These are phyloP conservation scores for Oryzias curvinotus DNA, from an alignment of 2,113 vertebrate genomes.

Conservation along the genomic window DNA sequence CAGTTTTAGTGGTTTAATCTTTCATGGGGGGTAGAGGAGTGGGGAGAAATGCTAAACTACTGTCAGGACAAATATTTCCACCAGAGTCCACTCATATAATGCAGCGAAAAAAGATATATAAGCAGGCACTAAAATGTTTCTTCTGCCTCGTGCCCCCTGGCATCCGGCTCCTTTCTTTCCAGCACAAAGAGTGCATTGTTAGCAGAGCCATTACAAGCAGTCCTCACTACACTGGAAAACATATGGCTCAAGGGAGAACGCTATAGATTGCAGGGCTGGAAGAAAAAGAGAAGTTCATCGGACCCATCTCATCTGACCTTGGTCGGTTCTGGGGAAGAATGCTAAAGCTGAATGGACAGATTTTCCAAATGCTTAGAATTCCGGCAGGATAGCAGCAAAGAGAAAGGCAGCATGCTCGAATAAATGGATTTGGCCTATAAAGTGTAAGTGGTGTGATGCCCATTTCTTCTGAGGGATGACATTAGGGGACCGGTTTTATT, in stretches of 20 bases:
- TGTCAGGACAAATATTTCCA: conserved; percentile 90
- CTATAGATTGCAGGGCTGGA: conserved; percentile 86
- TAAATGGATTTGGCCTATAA: conserved; percentile 92
- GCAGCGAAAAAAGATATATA: conserved; percentile 68
- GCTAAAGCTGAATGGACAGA: conserved; percentile 90
- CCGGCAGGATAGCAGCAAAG: conserved; percentile 85
- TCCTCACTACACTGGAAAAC: conserved; percentile 81
- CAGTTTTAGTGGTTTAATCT: conserved; percentile 81
- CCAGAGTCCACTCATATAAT: conserved; percentile 83
- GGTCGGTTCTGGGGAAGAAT: conserved; percentile 81
- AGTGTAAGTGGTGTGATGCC: conserved; percentile 83
- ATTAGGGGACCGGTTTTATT: conserved; percentile 85
- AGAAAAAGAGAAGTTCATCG: conserved; percentile 85
- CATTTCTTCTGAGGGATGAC: conserved; percentile 84
- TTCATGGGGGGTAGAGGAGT: conserved; percentile 69
- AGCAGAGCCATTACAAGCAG: conserved; percentile 89
- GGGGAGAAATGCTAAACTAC: conserved; percentile 75
- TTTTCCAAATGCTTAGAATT: conserved; percentile 99
- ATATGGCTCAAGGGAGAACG: conserved; percentile 87
- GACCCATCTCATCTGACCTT: conserved; percentile 89
- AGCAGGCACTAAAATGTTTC: conserved; percentile 84
- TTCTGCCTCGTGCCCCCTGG: conserved; percentile 77
- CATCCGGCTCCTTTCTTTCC: conserved; percentile 86
- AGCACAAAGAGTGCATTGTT: conserved; percentile 97
- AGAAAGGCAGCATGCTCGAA: conserved; percentile 82